Evolutionary conservation across 2,888 invertebrate species (phyloP), one percentile per base, ranked within the genome.

Genomic region (Scrobipalpa costella): DNA sequence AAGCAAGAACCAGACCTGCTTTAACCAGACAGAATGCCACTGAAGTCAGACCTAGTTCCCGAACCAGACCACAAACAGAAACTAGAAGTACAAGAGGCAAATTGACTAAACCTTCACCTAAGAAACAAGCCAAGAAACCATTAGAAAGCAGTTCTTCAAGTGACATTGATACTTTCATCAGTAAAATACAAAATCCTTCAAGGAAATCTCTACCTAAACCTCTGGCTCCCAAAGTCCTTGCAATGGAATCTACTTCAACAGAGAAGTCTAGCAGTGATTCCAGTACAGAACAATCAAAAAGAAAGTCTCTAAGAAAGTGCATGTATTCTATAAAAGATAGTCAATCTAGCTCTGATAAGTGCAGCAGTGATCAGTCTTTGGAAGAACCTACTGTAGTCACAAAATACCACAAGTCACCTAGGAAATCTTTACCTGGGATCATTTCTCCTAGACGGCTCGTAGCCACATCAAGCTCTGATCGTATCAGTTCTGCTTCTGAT

Each of bases 11-110:
- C 7, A 73, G 64, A 60, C 50, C 70, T 8, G 63, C 65, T 9
- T 8, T 47, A n/a, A 74, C 40, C 9, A 69, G 68, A 50, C 67
- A 68, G 36, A 66, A 63, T 3, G 52, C 61, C 19, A 67, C 68
- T 17, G 69, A 64, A 33, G 64, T 62, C 38, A 73, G 67, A 40
- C 13, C 38, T 19, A 61, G 13, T 7, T 27, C 13, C 9, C 34
- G 17, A 7, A 27, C 62, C 17, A 57, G 21, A 13, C 71, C 70
- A 65, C 65, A 63, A 11, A 63, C 63, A 13, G 65, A 63, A 9
- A 63, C 63, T 13, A 72, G 72, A 62, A 63, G 50, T n/a, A 64
- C 66, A 34, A 80, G 70, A 69, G 63, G 62, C 1, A 75, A 71
- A 65, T 57, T 63, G 3, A 63, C 52, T 0, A 79, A 73, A 19